Base-by-base conservation (phyloP, 2,797 vertebrate species). In the Vespertilio murinus region DNA sequence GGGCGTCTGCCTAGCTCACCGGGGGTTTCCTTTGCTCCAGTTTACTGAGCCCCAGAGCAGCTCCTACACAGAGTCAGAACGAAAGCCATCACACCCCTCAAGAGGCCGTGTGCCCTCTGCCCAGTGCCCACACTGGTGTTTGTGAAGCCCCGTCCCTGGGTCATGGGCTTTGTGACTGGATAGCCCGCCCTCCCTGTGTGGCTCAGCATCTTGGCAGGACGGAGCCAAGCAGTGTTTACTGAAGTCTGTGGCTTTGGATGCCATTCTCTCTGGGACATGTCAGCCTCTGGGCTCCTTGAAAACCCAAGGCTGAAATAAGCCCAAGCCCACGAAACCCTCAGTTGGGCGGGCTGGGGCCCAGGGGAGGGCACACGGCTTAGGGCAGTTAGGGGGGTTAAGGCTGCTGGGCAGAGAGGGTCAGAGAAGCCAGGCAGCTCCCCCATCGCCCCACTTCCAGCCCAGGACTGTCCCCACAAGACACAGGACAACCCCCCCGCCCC, bases 111-210 rank as follows among this genome's bases (percentile, higher is more conserved):
- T 6, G 22, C 28, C 22, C 5, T 7, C 20, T 0, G 0, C 6
- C 52, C 45, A 3, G 30, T 0, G 0, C 8, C 22, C 4, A 1
- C 1, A 8, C 42, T 14, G n/a, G 5, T 1, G 0, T 1, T 25
- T 20, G 6, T 1, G 47, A 67, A 14, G 28, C 9, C 6, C 12
- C 8, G 75, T 3, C 16, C 42, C 40, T 4, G 8, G 12, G 18
- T 12, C 22, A 7, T 22, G 35, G 28, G 28, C 8, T 30, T 23
- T 30, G 56, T 8, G 16, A 22, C 6, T 1, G 45, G 33, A 16
- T 18, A 40, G 20, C 25, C n/a, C 0, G 2, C 38, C 18, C n/a
- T 16, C 9, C 45, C 35, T 0, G 0, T 1, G 70, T 9, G 67
- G n/a, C 54, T 79, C 56, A n/a, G 80, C 4, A 3, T 45, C 69